These are phyloP conservation scores for Pararge aegeria DNA, from an alignment of 1,140 invertebrate species.

Conservation along the genomic window DNA sequence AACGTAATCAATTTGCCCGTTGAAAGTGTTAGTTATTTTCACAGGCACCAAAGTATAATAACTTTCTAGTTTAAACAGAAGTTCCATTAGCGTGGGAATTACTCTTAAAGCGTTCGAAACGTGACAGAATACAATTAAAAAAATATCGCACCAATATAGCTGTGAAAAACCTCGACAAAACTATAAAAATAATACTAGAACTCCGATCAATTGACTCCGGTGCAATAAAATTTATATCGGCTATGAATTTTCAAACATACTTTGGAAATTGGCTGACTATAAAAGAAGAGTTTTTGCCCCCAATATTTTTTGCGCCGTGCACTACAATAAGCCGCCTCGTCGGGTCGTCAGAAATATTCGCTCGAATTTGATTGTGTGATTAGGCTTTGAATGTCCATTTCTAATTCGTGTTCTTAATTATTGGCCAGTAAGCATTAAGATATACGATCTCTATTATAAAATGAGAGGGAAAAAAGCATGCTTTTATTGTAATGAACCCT, in stretches of 20 bases:
- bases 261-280: slow-evolving; percentile 20
- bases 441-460: not conserved
- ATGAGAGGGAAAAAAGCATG: no score
- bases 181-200: slow-evolving; percentile 31
- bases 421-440: not conserved
- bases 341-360: not conserved
- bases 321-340: not conserved
- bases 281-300: slow-evolving; percentile 19
- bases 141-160: slow-evolving; percentile 15
- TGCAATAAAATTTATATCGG: slow-evolving; percentile 31
- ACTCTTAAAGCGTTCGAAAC: slow-evolving; percentile 19
- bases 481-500: no score
- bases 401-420: not conserved
- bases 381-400: slow-evolving; percentile 9
- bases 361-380: slow-evolving; percentile 17
- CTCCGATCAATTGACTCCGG: slow-evolving; percentile 29
- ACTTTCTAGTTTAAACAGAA: slow-evolving; percentile 12
- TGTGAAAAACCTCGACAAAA: slow-evolving; percentile 22
- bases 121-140: slow-evolving; percentile 19
- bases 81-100: slow-evolving; percentile 14
- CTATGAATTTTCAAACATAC: slow-evolving; percentile 29
- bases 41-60: slow-evolving; percentile 11
- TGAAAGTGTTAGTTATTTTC: slow-evolving; percentile 16
- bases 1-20: slow-evolving; percentile 11
- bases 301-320: slow-evolving; percentile 12